phyloP scores from a whole-genome alignment of 1,140 invertebrate genomes.

The Gerris buenoi region DNA sequence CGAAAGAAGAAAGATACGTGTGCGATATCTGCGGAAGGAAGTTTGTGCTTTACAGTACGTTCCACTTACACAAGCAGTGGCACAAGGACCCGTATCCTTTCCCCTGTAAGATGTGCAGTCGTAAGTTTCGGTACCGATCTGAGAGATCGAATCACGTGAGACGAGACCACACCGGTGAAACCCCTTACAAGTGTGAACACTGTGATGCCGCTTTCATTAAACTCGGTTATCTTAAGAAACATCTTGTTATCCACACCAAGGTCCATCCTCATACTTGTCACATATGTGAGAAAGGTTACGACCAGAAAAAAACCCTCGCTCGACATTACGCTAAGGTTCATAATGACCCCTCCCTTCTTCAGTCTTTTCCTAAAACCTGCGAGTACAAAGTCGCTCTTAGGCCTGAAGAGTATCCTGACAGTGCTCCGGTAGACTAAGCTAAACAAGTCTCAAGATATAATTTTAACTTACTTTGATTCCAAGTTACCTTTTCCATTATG shows the following conservation, averaged over 20 bases:
- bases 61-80: conserved; percentile 23
- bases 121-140: conserved; percentile 20
- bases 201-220: conserved; percentile 13
- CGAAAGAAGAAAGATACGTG: conserved; percentile 20
- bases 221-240: conserved; percentile 15
- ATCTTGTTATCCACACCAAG: conserved; percentile 16
- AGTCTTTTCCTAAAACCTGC: conserved; percentile 5
- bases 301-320: conserved; percentile 12
- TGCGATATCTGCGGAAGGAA: conserved; percentile 22
- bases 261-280: conserved; percentile 14
- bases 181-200: conserved; percentile 16
- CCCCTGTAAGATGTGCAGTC: conserved; percentile 21
- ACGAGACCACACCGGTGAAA: conserved; percentile 15
- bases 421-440: too few relatives aligned
- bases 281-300: conserved; percentile 15
- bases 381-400: conserved; percentile 17
- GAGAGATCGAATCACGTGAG: conserved; percentile 12
- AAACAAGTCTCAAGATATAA: too few relatives aligned
- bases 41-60: conserved; percentile 20
- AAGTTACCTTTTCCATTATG: too few relatives aligned
- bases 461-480: too few relatives aligned
- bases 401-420: conserved; percentile 11
- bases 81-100: conserved; percentile 24
- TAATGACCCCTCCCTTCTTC: conserved; percentile 8
- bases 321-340: conserved; percentile 13